Percentiles rank a stretch among this genome's conserved stretches.
Conservation (phyloP, 2,888 invertebrate genomes). For the Hirtodrosophila duncani region DNA sequence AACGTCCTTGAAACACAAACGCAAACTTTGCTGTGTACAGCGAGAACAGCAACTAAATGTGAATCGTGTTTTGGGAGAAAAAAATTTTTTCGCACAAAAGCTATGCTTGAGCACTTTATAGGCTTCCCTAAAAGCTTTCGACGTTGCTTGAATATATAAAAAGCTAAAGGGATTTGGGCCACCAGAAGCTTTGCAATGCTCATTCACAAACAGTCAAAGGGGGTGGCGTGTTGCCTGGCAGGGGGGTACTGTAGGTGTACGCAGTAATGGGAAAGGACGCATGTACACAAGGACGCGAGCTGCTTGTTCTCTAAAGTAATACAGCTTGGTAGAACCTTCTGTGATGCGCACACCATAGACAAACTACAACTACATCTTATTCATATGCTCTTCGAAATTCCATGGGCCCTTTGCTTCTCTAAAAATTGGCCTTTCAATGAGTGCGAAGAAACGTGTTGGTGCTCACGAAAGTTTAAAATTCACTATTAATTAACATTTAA, state of each 20-base stretch:
- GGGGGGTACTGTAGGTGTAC: no score
- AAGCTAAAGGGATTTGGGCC: constrained; percentile 50
- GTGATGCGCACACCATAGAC: background rate
- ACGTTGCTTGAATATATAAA: constrained; percentile 33
- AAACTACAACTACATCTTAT: constrained; percentile 1
- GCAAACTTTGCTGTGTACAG: constrained; percentile 36
- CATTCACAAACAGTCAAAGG: constrained; percentile 10
- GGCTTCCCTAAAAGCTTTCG: constrained; percentile 45
- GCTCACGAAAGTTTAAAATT: no score
- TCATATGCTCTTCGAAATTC: background rate
- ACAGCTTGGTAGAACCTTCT: background rate
- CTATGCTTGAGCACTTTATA: constrained; percentile 44
- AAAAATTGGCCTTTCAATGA: no score
- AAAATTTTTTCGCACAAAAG: constrained; percentile 44
- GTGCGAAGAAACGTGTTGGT: no score
- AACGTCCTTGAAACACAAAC: constrained; percentile 4
- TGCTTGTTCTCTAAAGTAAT: constrained; percentile 44
- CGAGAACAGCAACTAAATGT: constrained; percentile 48
- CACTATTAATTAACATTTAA: no score
- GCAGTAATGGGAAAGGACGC: no score
- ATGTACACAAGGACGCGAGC: no score
- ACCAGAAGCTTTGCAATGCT: constrained; percentile 6
- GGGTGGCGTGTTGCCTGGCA: no score
- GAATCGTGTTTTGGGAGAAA: constrained; percentile 30
- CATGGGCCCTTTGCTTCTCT: no score